Base-by-base conservation (phyloP, 2,888 invertebrate genomes). In the Cremastobaeus sp. region DNA sequence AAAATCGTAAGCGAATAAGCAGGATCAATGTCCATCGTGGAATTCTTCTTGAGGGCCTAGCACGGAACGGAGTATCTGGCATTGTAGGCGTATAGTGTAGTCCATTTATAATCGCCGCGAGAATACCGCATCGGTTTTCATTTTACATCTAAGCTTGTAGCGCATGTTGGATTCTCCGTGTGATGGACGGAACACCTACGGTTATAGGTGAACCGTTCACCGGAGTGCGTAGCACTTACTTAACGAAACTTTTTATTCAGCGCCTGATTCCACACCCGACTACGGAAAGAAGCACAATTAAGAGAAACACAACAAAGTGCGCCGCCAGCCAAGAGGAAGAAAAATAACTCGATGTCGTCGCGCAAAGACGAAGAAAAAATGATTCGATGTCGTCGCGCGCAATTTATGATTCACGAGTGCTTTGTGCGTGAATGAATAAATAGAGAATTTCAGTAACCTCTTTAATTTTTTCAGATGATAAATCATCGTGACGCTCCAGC, bases 61-160 rank as follows among this genome's bases (percentile, higher is more conserved):
- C 62, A 69, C 8, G 54, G 71, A 73, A 72, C 74, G 60, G 76
- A 70, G 52, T 76, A 70, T 47, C 50, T 68, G 55, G 48, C 45
- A 21, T 50, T 62, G 71, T 55, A 69, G 74, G 48, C 74, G 66
- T 62, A 72, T 52, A 72, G 72, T 68, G 62, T 74, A 72, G 77
- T 77, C 77, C 76, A 81, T 80, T 78, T 77, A 77, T 76, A 79
- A 80, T 80, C 76, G 74, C 75, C 75, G 76, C 73, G 59, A 76
- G 48, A 52, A 45, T 25, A 43, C 65, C 21, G 39, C 74, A 47
- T 78, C 76, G 41, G 47, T 69, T 75, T 76, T 60, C 66, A 72
- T 65, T 35, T 76, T 70, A 68, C 75, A 74, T 54, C 74, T 39
- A 55, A 28, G 55, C 71, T 65, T 25, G 48, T 48, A 57, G 72